phyloP scores from a whole-genome alignment of 2,113 vertebrate species.

The Peromyscus leucopus region DNA sequence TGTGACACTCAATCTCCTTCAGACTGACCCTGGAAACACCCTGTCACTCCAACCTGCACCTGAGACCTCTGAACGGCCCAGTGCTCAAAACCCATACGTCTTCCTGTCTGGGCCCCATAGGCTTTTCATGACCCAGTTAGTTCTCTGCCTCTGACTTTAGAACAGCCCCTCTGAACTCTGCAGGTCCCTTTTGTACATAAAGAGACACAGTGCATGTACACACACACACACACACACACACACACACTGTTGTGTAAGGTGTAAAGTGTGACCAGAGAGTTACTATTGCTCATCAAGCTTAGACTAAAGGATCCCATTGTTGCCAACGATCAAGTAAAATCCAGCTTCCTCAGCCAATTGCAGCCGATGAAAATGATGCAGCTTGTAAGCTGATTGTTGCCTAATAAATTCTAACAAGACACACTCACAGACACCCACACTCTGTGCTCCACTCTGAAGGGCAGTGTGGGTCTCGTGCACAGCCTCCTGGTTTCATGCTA shows the following conservation, averaged over 20 bases:
- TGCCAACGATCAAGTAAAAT: not conserved
- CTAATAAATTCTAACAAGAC: not conserved
- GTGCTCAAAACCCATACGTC: too few species aligned
- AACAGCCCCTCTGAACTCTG: not conserved
- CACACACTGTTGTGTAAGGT: not conserved
- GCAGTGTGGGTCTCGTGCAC: fast-evolving
- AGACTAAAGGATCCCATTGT: not conserved
- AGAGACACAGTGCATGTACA: too few species aligned
- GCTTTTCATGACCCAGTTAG: not conserved
- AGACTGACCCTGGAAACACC: not conserved
- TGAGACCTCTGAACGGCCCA: not conserved
- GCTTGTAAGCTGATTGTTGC: not conserved
- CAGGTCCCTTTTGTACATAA: not conserved
- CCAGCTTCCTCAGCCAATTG: not conserved
- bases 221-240: not conserved
- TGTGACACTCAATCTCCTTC: not conserved
- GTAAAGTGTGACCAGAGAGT: not conserved
- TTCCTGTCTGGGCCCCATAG: not conserved
- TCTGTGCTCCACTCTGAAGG: fast-evolving
- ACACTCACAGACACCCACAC: not conserved
- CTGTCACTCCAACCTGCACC: not conserved
- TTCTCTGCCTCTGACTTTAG: not conserved
- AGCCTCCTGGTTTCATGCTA: not conserved
- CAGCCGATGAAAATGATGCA: not conserved
- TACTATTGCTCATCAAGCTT: not conserved